These are phyloP conservation scores for Deilephila porcellus DNA, from an alignment of 2,888 invertebrate genomes.

Conservation along the genomic window DNA sequence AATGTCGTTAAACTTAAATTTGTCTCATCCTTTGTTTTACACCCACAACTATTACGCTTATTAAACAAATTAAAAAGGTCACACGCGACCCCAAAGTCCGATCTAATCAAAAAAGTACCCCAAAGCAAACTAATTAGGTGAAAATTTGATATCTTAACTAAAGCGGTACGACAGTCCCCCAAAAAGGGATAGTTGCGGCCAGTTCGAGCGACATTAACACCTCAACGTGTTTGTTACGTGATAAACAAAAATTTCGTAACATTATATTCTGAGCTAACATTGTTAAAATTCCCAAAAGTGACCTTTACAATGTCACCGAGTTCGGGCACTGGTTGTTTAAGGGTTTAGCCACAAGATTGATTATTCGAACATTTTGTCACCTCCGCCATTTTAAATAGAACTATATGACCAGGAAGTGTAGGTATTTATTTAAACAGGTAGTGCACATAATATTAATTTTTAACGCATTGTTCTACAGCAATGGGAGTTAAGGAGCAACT, in stretches of 20 bases:
- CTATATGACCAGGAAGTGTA: too few species aligned
- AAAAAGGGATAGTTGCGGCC: conserved; percentile 12
- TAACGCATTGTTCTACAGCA: too few species aligned
- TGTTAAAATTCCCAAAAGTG: conserved; percentile 25
- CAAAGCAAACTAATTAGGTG: conserved; percentile 19
- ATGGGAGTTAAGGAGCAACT: too few species aligned
- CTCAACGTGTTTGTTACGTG: conserved; percentile 6
- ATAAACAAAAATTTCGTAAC: conserved; percentile 27
- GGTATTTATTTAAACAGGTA: too few species aligned
- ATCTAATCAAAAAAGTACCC: background rate
- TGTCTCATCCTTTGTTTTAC: background rate
- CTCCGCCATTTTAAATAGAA: too few species aligned
- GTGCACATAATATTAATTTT: too few species aligned
- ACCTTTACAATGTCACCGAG: conserved; percentile 43
- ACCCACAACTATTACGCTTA: too few species aligned
- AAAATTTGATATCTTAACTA: conserved; percentile 23
- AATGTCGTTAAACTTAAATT: background rate
- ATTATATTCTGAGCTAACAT: conserved; percentile 22
- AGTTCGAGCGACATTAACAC: conserved; percentile 16
- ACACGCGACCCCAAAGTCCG: too few species aligned
- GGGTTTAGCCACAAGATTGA: conserved; percentile 1
- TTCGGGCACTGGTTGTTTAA: conserved; percentile 1
- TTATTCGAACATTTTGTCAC: too few species aligned
- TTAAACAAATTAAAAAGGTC: background rate
- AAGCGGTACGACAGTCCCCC: conserved; percentile 12